Conservation (phyloP, 2,113 vertebrate species). For the Epinephelus fuscoguttatus region DNA sequence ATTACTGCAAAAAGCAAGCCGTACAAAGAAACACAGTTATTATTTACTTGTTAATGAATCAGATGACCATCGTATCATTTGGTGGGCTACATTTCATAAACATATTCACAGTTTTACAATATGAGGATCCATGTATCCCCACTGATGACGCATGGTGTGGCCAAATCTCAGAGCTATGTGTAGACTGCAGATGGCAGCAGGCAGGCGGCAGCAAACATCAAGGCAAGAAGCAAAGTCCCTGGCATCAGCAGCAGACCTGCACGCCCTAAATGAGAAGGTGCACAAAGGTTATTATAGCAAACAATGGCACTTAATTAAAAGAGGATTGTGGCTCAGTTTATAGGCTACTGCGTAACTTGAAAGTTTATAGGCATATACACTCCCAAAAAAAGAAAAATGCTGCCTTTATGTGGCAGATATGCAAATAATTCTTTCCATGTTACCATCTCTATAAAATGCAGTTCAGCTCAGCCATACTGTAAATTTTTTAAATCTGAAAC, state of each 20-base stretch:
- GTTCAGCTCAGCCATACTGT: not conserved
- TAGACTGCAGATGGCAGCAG: conserved; percentile 39
- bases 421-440: too few relatives aligned
- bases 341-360: too few relatives aligned
- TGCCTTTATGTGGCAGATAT: not conserved
- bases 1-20: not conserved
- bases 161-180: not conserved
- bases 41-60: not conserved
- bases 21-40: not conserved
- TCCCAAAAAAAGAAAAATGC: not conserved
- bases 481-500: not conserved
- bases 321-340: not conserved
- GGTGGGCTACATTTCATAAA: conserved; percentile 11
- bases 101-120: conserved; percentile 32
- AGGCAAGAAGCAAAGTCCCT: conserved; percentile 38
- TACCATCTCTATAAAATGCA: not conserved
- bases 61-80: not conserved
- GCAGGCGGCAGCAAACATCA: conserved; percentile 42
- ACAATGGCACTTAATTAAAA: not conserved
- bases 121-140: not conserved
- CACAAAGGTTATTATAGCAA: not conserved
- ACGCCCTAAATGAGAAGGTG: conserved; percentile 28
- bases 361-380: too few relatives aligned
- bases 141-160: not conserved
- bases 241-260: conserved; percentile 30